Base-by-base conservation (phyloP, 2,113 vertebrate species). In the Rhinichthys klamathensis region DNA sequence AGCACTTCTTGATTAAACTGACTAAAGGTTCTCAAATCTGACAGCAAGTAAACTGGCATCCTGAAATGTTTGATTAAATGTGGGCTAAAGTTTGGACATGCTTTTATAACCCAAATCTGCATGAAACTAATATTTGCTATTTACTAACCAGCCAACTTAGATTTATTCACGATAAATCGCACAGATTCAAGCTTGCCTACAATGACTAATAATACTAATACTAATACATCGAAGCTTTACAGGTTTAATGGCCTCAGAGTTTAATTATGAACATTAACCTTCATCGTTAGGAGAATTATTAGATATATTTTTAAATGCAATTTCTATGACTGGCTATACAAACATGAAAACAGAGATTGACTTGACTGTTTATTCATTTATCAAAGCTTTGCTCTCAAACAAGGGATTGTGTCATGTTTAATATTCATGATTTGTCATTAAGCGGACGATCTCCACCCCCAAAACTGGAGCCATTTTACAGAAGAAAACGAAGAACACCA, bases 391-490 rank as follows among this genome's bases (percentile, higher is more conserved):
- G 23, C 65, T 70, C 27, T 35, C 16, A 38, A 54, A 30, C 10
- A 25, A 9, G 5, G n/a, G n/a, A 61, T 23, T 32, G 13, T 32
- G 41, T 69, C 61, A 21, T 51, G 44, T 82, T 30, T 51, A 54
- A 51, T 82, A 32, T 35, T 12, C 30, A 56, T 7, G 18, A 56
- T 56, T 21, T 2, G 54, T 56, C 6, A 35, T 82, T 10, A 30
- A 6, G 3, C 4, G 3, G n/a, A 67, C 18, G 63, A 38, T 83
- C 70, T 74, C 82, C 82, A 30, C 70, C 56, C 58, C 15, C 2
- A 18, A 84, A 49, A n/a, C 41, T 75, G 56, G 49, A 75, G 76
- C 72, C 82, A 76, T 60, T 76, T 46, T 75, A 76, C 41, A 25
- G 25, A 30, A 76, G 56, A 58, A 38, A 16, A 2, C 27, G 25